These are phyloP conservation scores for Malurus cyaneus DNA, from an alignment of 2,113 vertebrate genomes.

Conservation along the genomic window DNA sequence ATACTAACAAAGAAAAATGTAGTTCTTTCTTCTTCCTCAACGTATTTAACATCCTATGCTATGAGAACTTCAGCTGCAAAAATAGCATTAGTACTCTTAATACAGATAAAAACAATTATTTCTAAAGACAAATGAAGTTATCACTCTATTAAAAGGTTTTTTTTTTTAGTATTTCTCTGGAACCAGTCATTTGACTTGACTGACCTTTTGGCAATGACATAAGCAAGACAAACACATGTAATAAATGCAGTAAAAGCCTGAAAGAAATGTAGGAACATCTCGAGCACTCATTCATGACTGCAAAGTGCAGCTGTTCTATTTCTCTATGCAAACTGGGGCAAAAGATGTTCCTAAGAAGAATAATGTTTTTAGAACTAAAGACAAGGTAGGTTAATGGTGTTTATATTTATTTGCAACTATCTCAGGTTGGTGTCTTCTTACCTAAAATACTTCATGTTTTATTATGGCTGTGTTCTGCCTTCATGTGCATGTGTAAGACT, in stretches of 20 bases:
- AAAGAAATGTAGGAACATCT: not conserved
- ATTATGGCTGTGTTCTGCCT: not conserved
- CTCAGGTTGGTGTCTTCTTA: not conserved
- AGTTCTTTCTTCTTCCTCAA: not conserved
- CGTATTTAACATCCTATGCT: not conserved
- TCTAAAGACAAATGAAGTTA: not conserved
- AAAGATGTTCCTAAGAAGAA: not conserved
- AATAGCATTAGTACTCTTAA: not conserved
- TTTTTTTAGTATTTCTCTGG: not conserved
- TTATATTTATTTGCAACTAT: not conserved
- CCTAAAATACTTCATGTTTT: not conserved
- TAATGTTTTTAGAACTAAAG: not conserved
- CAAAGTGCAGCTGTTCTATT: not conserved
- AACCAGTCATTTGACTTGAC: not conserved
- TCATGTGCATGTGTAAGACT: not conserved
- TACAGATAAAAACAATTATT: not conserved
- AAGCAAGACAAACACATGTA: not conserved
- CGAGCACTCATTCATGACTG: not conserved
- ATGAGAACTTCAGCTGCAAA: not conserved
- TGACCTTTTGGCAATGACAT: not conserved
- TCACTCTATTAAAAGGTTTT: not conserved
- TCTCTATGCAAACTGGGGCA: not conserved
- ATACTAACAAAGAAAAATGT: not conserved
- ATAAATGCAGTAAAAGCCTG: not conserved
- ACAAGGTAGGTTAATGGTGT: not conserved